Evolutionary conservation across 1,140 invertebrate genomes (phyloP).

Genomic region (Ectropis grisescens): DNA sequence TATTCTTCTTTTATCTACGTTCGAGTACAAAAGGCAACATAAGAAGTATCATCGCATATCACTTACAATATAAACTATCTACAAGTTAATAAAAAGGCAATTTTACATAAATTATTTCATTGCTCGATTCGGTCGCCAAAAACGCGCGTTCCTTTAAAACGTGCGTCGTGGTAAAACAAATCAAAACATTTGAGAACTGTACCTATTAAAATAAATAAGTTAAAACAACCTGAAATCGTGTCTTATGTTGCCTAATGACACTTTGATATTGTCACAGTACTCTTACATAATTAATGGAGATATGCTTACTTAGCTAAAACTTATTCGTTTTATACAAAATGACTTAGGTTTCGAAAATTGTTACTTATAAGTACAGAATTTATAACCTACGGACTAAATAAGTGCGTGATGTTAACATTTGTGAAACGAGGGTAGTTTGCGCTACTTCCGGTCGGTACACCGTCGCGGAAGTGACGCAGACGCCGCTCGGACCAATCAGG

Average conservation of each 20-base stretch:
- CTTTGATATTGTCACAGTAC: conserved; percentile 59
- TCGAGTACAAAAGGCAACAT: conserved; percentile 58
- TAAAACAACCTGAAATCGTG: conserved; percentile 46
- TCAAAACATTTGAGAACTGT: conserved; percentile 13
- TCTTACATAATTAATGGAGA: conserved; percentile 63
- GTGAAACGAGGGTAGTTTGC: conserved; percentile 19
- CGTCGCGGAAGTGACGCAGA: conserved; percentile 16
- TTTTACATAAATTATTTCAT: conserved; percentile 49
- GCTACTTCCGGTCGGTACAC: conserved; percentile 13
- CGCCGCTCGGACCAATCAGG: conserved; percentile 28
- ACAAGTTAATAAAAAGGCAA: conserved; percentile 42
- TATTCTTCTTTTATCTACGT: conserved; percentile 56
- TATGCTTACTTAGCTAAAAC: conserved; percentile 61
- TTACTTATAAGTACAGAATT: conserved; percentile 66
- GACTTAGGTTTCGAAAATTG: conserved; percentile 69
- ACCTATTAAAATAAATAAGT: conserved; percentile 59
- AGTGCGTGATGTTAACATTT: conserved; percentile 50
- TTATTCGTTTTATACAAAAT: conserved; percentile 68
- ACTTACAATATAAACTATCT: conserved; percentile 46
- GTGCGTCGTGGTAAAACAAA: conserved; percentile 8
- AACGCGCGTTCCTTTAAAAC: conserved; percentile 14
- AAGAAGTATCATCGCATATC: conserved; percentile 33
- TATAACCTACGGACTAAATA: conserved; percentile 61
- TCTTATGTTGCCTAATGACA: conserved; percentile 59
- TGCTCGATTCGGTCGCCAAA: conserved; percentile 20